Percentiles rank a stretch among this genome's conserved stretches.
Conservation (phyloP, 2,797 vertebrate species). For the Phalanger gymnotis region DNA sequence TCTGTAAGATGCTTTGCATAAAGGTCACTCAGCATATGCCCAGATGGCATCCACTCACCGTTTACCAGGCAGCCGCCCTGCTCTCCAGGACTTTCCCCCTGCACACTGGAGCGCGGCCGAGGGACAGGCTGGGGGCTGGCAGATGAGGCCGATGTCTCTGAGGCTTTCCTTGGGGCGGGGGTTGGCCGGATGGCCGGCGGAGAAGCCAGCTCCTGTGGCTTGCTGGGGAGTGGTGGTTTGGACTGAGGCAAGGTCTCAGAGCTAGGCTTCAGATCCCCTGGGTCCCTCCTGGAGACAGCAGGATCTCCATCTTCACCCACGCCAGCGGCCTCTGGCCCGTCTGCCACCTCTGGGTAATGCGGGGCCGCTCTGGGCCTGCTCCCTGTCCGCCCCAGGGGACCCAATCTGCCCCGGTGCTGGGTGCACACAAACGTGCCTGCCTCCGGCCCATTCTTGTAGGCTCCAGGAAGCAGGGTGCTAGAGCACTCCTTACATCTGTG, state of each 20-base stretch:
- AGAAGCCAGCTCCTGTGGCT: slow-evolving; percentile 81
- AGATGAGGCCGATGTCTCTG: slow-evolving; percentile 75
- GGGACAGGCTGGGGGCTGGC: slow-evolving; percentile 79
- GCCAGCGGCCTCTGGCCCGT: slow-evolving; percentile 68
- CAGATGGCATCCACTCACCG: slow-evolving; percentile 75
- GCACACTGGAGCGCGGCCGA: slow-evolving; percentile 81
- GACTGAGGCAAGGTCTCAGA: slow-evolving; percentile 63
- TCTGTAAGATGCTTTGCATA: no score
- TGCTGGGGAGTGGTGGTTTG: slow-evolving; percentile 83
- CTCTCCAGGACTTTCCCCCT: slow-evolving; percentile 75
- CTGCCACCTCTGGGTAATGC: slow-evolving; percentile 59
- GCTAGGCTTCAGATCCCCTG: neutral
- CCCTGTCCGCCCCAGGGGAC: slow-evolving; percentile 54
- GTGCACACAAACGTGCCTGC: slow-evolving; percentile 91
- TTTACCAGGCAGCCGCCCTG: slow-evolving; percentile 79
- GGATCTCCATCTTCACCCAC: slow-evolving; percentile 29
- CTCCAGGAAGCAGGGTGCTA: slow-evolving; percentile 94
- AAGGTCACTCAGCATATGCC: neutral
- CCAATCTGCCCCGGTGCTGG: slow-evolving; percentile 87
- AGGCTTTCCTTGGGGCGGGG: slow-evolving; percentile 84
- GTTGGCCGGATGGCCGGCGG: slow-evolving; percentile 76
- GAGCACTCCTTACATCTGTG: slow-evolving; percentile 94
- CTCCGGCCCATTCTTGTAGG: slow-evolving; percentile 89
- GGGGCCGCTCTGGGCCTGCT: slow-evolving; percentile 37
- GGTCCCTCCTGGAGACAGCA: fast-evolving